Evolutionary conservation across 2,888 invertebrate genomes (phyloP), one percentile per base, ranked within the genome.

Genomic region (Athalia rosae): DNA sequence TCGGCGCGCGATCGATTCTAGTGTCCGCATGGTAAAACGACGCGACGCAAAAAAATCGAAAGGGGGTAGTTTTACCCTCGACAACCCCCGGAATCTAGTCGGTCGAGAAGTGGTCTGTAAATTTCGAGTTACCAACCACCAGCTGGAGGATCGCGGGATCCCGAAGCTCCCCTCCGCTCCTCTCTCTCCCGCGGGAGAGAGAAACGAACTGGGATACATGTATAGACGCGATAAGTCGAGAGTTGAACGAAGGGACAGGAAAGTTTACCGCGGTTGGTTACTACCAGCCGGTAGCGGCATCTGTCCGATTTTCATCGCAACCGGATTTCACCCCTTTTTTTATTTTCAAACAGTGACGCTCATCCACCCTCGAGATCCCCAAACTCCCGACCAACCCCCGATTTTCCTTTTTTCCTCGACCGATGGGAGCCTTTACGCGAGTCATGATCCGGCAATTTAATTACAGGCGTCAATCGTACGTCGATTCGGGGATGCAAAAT

Each of bases 221-320:
- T 43, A 64, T 3, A 45, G 7, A 6, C n/a, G n/a, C 48, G 48
- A 4, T 48, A 59, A 15, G 28, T 15, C 13, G 62, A 11, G n/a
- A 43, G 28, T 3, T 5, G 13, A 48, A 48, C n/a, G 7, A 48
- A 48, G 15, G 13, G 48, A 15, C 15, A 48, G n/a, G 13, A 48
- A 48, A 13, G 11, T 43, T 48, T 28, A 28, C 28, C 28, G 28
- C 28, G n/a, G 15, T n/a, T 9, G 28, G 53, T 53, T 8, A 47
- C 63, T 1, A 53, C 67, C 67, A 53, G 53, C 50, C 67, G 67
- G 50, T 67, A 53, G 67, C 67, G 67, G 53, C 67, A 67, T 67
- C 67, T 67, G 53, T 13, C 50, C 41, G n/a, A 67, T 13, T 53
- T 11, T 50, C 41, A 45, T 53, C 53, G 2, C 6, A 47, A 48